Base-by-base conservation (phyloP, 1,140 invertebrate species). In the Phocides pigmalion region DNA sequence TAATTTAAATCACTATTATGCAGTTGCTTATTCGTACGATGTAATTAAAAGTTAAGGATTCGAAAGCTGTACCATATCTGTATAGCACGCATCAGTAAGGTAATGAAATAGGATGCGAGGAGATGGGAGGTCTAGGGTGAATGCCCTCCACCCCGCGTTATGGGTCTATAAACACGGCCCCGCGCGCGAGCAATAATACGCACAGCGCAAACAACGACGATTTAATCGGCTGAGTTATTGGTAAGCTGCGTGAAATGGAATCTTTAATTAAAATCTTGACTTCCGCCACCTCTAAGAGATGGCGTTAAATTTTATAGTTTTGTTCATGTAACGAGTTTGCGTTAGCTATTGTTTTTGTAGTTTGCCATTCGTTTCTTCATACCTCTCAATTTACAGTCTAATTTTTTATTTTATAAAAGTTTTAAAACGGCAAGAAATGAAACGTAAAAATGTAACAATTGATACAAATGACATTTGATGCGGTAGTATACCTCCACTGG, bases 231-330 rank as follows among this genome's bases (percentile, higher is more conserved):
- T 37, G 28, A 59, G 15, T 59, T 59, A 59, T 59, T 47, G 56
- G 56, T 20, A 42, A 46, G 54, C 54, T 46, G 17, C 41, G 41
- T 28, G 44, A 12, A 59, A 47, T 59, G 56, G 56, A 59, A 59
- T 59, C 56, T 59, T 59, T 59, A 59, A 59, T 59, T 59, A 59
- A 59, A 59, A 59, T 59, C 56, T 59, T 9, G 9, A 22, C 42
- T 46, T 59, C 44, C 42, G 14, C 47, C 15, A 35, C 14, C 15
- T 32, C 25, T 15, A 4, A 2, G 47, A n/a, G n/a, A n/a, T 11
- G 5, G 12, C 2, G 5, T 32, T 16, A 15, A 50, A 12, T 12
- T 50, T 8, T 15, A 35, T 32, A 11, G 25, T 50, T 50, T 50
- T 32, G 28, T 11, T 32, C n/a, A 32, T 32, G 28, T 4, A n/a